Evolutionary conservation across 2,113 vertebrate species (phyloP).

Genomic region (Chionomys nivalis): DNA sequence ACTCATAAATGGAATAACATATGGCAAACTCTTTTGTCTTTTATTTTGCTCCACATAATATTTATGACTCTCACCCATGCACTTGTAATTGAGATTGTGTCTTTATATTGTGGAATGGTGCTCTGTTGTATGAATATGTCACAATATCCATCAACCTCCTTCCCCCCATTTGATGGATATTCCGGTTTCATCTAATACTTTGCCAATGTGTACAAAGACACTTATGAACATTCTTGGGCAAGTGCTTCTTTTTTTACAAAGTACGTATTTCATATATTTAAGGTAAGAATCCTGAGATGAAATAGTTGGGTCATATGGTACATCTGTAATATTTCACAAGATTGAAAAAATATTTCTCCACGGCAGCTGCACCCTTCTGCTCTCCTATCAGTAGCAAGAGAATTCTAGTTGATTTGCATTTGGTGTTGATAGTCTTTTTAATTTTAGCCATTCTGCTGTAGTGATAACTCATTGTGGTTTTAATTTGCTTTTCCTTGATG

Average conservation of each 20-base stretch:
- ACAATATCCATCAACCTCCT: neutral
- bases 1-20: neutral
- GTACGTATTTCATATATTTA: slow-evolving; percentile 24
- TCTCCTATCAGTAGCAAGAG: neutral
- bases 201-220: slow-evolving; percentile 30
- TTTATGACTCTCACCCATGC: neutral
- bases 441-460: slow-evolving; percentile 20
- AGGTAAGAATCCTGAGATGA: neutral
- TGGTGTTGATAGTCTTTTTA: slow-evolving; percentile 21
- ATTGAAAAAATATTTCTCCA: neutral
- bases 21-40: neutral
- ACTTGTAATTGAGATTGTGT: neutral
- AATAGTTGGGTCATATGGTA: slow-evolving; percentile 11
- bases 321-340: slow-evolving; percentile 4
- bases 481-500: slow-evolving; percentile 48
- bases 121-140: neutral
- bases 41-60: neutral
- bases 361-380: neutral
- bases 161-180: neutral
- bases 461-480: slow-evolving; percentile 51
- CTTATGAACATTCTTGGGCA: neutral
- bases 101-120: neutral
- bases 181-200: slow-evolving; percentile 5
- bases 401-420: slow-evolving; percentile 37
- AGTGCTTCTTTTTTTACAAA: neutral